Evolutionary conservation across 1,140 invertebrate species (phyloP), one percentile per base, ranked within the genome.

Genomic region (Orchestia grillus): DNA sequence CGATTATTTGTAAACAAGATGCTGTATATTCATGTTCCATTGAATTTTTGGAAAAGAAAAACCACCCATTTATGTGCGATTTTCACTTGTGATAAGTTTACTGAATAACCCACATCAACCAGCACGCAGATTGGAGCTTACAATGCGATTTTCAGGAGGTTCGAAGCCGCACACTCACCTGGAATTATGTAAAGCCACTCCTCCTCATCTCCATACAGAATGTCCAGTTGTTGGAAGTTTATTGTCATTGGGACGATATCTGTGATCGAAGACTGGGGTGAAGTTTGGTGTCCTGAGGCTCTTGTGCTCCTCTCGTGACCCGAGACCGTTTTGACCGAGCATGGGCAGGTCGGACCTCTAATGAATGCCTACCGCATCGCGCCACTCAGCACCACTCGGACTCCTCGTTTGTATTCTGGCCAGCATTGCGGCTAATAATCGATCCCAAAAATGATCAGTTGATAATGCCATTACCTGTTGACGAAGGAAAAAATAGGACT

Each of bases 221-320:
- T 94, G 44, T 44, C 41, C 43, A 44, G 43, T 94, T 94, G 44
- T 40, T 44, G 44, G 92, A 94, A 45, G 92, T 94, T 94, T 94
- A 94, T 94, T 94, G 92, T 94, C 92, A 94, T 94, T 47, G 92
- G 19, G 6, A 94, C 44, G 92, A 47, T 94, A 94, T 94, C 92
- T n/a, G 19, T 44, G 92, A 94, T 94, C 92, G 92, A 94, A 94
- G 44, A 47, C 43, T 45, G 92, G 0, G 92, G 36, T 94, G 23
- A n/a, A 45, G 92, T 44, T 47, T 23, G 43, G 44, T 0, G 28
- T 4, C 88, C 88, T 44, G 92, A 40, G 92, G 92, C 92, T 47
- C 43, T 44, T 40, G 36, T 11, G 92, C 16, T 42, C 92, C 0
- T 94, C 92, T 94, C 92, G 92, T 94, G 92, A 94, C 92, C 92